Evolutionary conservation across 2,113 vertebrate species (phyloP), one percentile per base, ranked within the genome.

Genomic region (Grus americana): DNA sequence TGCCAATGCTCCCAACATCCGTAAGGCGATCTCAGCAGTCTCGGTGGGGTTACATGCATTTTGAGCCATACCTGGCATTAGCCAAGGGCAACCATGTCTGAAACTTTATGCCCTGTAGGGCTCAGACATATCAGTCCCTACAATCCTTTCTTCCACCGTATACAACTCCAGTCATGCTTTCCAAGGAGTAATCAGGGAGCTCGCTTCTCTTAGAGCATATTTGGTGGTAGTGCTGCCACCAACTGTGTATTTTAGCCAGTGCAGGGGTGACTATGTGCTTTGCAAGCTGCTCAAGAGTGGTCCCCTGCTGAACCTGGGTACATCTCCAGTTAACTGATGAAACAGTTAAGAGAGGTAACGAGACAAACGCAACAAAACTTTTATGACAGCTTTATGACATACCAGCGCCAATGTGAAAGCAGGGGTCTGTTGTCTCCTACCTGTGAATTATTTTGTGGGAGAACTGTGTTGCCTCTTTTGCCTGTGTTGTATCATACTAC

Each of bases 171-270:
- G 38, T 29, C 22, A 6, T 32, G 29, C 34, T 94, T 93, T 68
- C 49, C 79, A 68, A 52, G 26, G 9, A n/a, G 61, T 4, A 67
- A 7, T 26, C 42, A 72, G n/a, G 40, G 15, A 26, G 22, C 12
- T 23, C 18, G 23, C 22, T 73, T 54, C 30, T 50, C 38, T 55
- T 18, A 21, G 38, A 30, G 5, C 9, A 4, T 34, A 75, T 24
- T 49, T 0, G 66, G 71, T 61, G 67, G 24, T 70, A 42, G 71
- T 88, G 91, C 94, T 96, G 91, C 75, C 95, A 94, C 71, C 95
- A 94, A 17, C 94, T 90, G 71, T 76, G 0, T 73, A 4, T 62
- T 93, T 83, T 34, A 68, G 49, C 71, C 58, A 34, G 34, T 1
- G 4, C 73, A 94, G 70, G 8, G 42, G 4, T 40, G 44, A 34